A percentile compares a stretch with the other conserved stretches of the same genome.
phyloP scores from a whole-genome alignment of 2,797 vertebrate genomes.

The Leptoclinus maculatus region DNA sequence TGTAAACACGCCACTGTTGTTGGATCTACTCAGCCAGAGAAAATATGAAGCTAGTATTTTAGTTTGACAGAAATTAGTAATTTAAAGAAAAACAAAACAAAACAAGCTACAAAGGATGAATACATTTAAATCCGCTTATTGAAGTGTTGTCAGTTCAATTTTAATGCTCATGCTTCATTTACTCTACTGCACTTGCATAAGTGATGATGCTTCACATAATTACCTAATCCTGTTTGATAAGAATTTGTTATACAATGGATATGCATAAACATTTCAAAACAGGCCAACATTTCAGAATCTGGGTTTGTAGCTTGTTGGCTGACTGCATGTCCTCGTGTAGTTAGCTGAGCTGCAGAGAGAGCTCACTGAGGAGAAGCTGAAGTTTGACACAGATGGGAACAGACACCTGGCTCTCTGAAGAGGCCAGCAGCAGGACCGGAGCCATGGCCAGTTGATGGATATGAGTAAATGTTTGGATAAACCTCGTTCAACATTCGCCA shows the following conservation, averaged over 20 bases:
- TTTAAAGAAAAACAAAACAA: background rate
- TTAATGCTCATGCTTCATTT: conserved; percentile 24
- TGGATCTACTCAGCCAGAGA: conserved; percentile 17
- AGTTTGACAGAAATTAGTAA: conserved; percentile 33
- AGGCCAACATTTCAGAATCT: background rate
- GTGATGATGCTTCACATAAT: conserved; percentile 25
- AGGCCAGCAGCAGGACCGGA: conserved; percentile 59
- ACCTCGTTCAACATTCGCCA: conserved; percentile 53
- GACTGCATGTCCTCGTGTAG: conserved; percentile 36
- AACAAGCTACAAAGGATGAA: conserved; percentile 25
- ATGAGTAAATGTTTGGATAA: conserved; percentile 67
- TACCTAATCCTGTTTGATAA: conserved; percentile 4
- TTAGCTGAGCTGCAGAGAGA: conserved; percentile 38
- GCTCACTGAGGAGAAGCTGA: conserved; percentile 44
- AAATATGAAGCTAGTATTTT: conserved; percentile 28
- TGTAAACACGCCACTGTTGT: conserved; percentile 13
- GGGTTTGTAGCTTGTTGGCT: conserved; percentile 14
- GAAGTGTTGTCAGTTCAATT: conserved; percentile 33
- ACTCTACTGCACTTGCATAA: conserved; percentile 22
- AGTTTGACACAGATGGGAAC: conserved; percentile 66
- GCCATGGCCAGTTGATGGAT: conserved; percentile 60
- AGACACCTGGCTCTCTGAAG: conserved; percentile 72
- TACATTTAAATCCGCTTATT: conserved; percentile 34
- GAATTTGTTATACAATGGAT: conserved; percentile 6
- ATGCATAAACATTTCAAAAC: conserved; percentile 24